Conservation (phyloP, 2,888 invertebrate species). For the Cephus pygmeus region DNA sequence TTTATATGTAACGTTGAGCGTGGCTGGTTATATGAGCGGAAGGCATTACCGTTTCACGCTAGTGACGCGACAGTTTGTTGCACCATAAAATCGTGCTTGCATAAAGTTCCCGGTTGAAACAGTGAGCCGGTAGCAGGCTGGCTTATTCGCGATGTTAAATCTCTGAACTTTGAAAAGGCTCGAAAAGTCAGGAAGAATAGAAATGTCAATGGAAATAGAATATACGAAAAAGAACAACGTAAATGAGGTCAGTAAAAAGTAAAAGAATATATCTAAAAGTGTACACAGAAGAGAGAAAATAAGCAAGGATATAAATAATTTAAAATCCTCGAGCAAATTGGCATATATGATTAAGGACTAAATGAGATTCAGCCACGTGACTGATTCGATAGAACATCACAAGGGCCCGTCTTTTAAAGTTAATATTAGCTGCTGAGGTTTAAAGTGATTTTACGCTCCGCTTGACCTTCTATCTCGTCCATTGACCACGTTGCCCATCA, state of each 20-base stretch:
- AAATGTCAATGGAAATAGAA: background rate
- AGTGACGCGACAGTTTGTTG: conserved; percentile 49
- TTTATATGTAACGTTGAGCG: conserved; percentile 45
- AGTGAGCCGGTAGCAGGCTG: conserved; percentile 25
- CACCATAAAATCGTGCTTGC: conserved; percentile 47
- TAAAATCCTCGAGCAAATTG: background rate
- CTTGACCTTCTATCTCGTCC: conserved; percentile 40
- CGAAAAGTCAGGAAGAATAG: conserved; percentile 2
- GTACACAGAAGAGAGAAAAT: background rate
- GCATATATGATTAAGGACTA: background rate
- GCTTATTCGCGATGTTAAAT: conserved; percentile 37
- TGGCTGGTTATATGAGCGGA: conserved; percentile 49
- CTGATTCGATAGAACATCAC: conserved; percentile 11
- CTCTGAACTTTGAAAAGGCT: conserved; percentile 44
- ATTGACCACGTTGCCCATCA: background rate
- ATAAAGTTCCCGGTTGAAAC: conserved; percentile 49
- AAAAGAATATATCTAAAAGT: background rate
- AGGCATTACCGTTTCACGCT: conserved; percentile 54
- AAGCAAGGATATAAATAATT: background rate
- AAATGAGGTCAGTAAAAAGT: background rate
- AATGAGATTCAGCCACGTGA: background rate
- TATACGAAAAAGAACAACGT: background rate
- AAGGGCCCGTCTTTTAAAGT: conserved; percentile 39
- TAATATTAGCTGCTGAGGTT: conserved; percentile 56
- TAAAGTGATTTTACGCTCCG: conserved; percentile 56